Base-by-base conservation (phyloP, 2,797 vertebrate species). In the Hyperoplus immaculatus region DNA sequence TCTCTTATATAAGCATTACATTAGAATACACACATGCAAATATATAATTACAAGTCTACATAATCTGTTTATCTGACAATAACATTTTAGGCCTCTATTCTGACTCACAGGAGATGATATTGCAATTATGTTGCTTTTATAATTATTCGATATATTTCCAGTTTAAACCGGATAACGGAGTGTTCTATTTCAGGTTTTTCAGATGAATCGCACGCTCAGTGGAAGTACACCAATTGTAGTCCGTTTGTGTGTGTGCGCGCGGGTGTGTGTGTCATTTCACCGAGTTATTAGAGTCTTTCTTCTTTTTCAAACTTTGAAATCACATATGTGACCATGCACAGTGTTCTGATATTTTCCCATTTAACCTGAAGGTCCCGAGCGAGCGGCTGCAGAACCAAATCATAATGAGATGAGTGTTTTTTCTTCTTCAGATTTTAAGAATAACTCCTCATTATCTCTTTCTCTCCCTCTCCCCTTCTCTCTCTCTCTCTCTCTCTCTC, bases 1-100 rank as follows among this genome's bases (percentile, higher is more conserved):
- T 42, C 50, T 42, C 42, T 75, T 82, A 39, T 47, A 72, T 73
- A 84, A 80, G 63, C 5, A n/a, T 0, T 3, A 10, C 2, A 69
- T 8, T 13, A n/a, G 1, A 41, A 5, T 41, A 77, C 49, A 50
- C 56, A 0, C 29, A 55, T 14, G 16, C 47, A 46, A 53, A 58
- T 61, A 39, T 54, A 57, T 70, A 29, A 83, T 53, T 72, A 47
- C 3, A 71, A 21, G 1, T 6, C 41, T 60, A 12, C 4, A 8
- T 49, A 13, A 14, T 58, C 21, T 0, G 3, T 1, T 49, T 66
- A 12, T 64, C 15, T 39, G 36, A 49, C 54, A 55, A 0, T 51
- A 14, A 21, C 5, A 43, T 36, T 2, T 16, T 1, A 16, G 50
- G 10, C 29, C 9, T 45, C 47, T 41, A 0, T 53, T 68, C 42